Evolutionary conservation across 2,888 invertebrate species (phyloP), one percentile per base, ranked within the genome.

Genomic region (Octonoba sinensis): DNA sequence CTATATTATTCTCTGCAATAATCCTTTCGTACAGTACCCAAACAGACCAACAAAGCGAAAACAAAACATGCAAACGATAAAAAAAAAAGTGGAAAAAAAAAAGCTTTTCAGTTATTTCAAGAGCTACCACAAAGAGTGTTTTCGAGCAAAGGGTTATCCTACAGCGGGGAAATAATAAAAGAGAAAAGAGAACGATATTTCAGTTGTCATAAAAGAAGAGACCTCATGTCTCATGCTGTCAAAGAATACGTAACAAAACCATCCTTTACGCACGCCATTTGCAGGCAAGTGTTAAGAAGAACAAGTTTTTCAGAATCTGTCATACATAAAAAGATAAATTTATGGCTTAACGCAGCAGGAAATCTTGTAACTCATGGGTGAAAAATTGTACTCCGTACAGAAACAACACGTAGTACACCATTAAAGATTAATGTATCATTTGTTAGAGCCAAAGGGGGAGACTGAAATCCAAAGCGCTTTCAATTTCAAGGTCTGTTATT

Each of bases 301-400:
- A 62, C 62, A 60, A 56, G 62, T 72, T 72, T 72, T 72, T 62
- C 62, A 60, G 54, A 24, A 36, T 20, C 62, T 72, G 72, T 72
- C 72, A 72, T 20, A 44, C 18, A 47, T 44, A 49, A n/a, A 24
- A 24, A 67, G 59, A 59, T 49, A 60, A 75, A 75, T 75, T 27
- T 66, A 51, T 66, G n/a, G 51, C 15, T 51, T 51, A 36, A 49
- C 15, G 44, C 27, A 15, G 51, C 15, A 24, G 66, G 51, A 24
- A 46, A 13, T 51, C n/a, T 27, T 66, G 66, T 66, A 66, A n/a
- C 15, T n/a, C 24, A 22, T 27, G 51, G 51, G 27, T 66, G 51
- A 66, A 66, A 66, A 46, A 66, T 66, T 24, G 46, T 18, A 3
- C 51, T 20, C 22, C 16, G 27, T 60, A 24, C 27, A 24, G 60